phyloP scores from a whole-genome alignment of 1,140 invertebrate species.

The Philaenus spumarius region DNA sequence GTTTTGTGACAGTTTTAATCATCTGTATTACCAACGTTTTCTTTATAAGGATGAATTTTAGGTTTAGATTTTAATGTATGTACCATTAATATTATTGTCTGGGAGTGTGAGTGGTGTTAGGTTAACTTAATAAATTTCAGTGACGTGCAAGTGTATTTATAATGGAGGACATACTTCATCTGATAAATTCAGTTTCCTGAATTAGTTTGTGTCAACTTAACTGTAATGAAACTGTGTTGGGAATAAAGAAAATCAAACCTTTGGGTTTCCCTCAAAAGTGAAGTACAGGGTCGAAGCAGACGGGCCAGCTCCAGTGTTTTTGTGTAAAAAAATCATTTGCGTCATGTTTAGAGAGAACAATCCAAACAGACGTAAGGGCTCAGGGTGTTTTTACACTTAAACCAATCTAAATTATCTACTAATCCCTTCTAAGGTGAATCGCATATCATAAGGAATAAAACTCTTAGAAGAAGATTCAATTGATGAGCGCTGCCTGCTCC shows the following conservation, averaged over 20 bases:
- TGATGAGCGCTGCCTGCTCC: not conserved
- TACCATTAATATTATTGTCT: slow-evolving; percentile 25
- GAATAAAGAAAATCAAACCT: slow-evolving; percentile 3
- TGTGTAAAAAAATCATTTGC: slow-evolving; percentile 18
- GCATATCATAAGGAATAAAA: slow-evolving; percentile 9
- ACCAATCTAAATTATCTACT: not conserved
- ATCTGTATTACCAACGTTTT: slow-evolving; percentile 24
- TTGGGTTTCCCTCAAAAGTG: slow-evolving; percentile 1
- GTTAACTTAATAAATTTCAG: slow-evolving; percentile 9
- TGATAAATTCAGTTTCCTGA: not conserved
- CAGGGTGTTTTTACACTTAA: slow-evolving; percentile 19
- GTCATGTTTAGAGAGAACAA: not conserved
- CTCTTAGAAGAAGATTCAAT: slow-evolving; percentile 5
- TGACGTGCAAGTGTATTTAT: not conserved
- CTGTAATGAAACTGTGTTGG: too few species aligned
- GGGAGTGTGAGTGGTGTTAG: slow-evolving; percentile 17
- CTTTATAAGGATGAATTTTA: slow-evolving; percentile 25
- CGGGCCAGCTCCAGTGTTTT: slow-evolving; percentile 2
- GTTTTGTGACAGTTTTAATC: slow-evolving; percentile 13
- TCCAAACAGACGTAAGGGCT: slow-evolving; percentile 9
- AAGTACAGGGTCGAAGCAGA: not conserved
- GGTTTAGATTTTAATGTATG: slow-evolving; percentile 28
- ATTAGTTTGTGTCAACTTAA: slow-evolving; percentile 10
- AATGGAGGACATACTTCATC: not conserved
- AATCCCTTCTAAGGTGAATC: not conserved